A percentile compares a stretch with the other conserved stretches of the same genome.
These are phyloP conservation scores for Anisognathus igniventris DNA, from an alignment of 2,797 vertebrate species.

Conservation along the genomic window DNA sequence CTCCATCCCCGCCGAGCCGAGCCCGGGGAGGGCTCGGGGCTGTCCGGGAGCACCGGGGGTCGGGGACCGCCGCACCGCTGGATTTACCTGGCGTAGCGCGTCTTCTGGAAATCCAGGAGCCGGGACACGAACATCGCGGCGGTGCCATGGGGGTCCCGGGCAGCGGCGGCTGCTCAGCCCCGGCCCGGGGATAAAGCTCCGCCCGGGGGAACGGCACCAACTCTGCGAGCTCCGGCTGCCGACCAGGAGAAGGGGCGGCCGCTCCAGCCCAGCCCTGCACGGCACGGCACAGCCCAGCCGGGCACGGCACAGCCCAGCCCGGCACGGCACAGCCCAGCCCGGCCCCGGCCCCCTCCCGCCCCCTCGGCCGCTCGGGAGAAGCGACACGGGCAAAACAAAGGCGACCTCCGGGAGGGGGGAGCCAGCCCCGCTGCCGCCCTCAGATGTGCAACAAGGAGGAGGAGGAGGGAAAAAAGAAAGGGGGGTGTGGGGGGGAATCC, in stretches of 20 bases:
- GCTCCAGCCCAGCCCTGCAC: neutral
- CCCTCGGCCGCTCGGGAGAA: slow-evolving; percentile 3
- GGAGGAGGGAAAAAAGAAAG: neutral
- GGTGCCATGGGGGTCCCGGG: slow-evolving; percentile 64
- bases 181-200: neutral
- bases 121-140: slow-evolving; percentile 69
- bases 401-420: neutral
- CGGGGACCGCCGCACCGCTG: neutral
- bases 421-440: neutral
- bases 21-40: neutral
- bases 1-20: neutral
- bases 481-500: neutral
- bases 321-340: neutral
- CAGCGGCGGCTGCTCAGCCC: slow-evolving; percentile 3
- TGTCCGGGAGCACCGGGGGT: neutral
- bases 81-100: slow-evolving; percentile 86
- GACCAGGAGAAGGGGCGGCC: neutral
- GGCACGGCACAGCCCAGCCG: neutral
- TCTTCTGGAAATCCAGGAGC: slow-evolving; percentile 77
- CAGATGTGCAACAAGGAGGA: neutral
- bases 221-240: neutral
- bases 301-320: neutral
- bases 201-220: neutral
- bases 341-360: neutral
- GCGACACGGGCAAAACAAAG: slow-evolving; percentile 19